phyloP scores from a whole-genome alignment of 1,140 invertebrate species.

The Tetragonula clypearis region DNA sequence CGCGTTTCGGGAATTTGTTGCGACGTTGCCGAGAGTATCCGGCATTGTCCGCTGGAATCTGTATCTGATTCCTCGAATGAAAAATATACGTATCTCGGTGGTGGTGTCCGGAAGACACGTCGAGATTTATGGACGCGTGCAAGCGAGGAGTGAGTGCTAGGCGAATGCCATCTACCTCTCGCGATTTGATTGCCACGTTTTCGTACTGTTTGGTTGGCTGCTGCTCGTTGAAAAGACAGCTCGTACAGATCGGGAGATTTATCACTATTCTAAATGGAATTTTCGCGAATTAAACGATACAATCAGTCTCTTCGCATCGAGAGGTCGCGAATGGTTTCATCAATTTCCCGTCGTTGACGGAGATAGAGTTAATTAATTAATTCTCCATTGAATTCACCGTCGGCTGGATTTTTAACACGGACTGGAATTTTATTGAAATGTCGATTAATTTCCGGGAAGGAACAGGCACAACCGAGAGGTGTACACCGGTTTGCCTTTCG shows the following conservation, averaged over 20 bases:
- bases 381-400: neutral
- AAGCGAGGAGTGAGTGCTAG: neutral
- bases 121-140: neutral
- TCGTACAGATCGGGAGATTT: neutral
- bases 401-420: neutral
- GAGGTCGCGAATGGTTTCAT: no score
- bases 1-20: neutral
- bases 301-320: no score
- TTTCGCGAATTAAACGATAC: neutral
- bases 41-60: neutral
- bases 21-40: neutral
- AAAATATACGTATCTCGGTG: neutral
- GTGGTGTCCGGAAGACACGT: no score
- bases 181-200: neutral
- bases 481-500: neutral
- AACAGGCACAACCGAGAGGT: neutral
- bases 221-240: neutral
- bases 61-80: neutral
- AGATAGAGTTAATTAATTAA: no score
- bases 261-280: neutral
- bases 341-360: no score
- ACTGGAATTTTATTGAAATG: neutral
- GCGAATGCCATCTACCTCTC: no score
- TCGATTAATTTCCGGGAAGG: neutral
- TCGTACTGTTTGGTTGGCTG: neutral